Evolutionary conservation across 2,888 invertebrate species (phyloP).

Genomic region (Tryphoninae sp.): DNA sequence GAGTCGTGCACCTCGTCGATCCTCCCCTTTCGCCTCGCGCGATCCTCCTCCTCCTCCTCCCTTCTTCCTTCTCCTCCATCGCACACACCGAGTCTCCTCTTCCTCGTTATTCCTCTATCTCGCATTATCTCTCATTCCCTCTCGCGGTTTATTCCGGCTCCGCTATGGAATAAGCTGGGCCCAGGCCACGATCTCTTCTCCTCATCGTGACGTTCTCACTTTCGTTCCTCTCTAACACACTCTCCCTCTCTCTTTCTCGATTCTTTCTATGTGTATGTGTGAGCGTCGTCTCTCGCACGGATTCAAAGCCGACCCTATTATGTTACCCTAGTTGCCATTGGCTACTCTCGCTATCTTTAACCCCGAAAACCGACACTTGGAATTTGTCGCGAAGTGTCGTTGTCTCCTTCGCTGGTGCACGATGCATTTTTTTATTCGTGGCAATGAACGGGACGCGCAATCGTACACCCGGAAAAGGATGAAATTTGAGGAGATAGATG

Average conservation of each 20-base stretch:
- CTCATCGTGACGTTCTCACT: constrained; percentile 27
- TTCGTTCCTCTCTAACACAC: constrained; percentile 34
- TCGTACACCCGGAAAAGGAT: constrained; percentile 60
- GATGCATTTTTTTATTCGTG: constrained; percentile 9
- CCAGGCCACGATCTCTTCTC: constrained; percentile 12
- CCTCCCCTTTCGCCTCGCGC: constrained; percentile 33
- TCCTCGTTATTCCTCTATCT: constrained; percentile 66
- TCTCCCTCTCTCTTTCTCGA: not conserved
- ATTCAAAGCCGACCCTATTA: constrained; percentile 69
- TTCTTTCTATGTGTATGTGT: not conserved
- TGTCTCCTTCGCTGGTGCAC: constrained; percentile 1
- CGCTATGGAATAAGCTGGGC: constrained; percentile 5
- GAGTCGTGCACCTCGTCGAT: constrained; percentile 64
- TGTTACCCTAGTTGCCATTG: constrained; percentile 72
- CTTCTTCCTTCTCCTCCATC: constrained; percentile 18
- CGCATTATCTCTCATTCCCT: constrained; percentile 67
- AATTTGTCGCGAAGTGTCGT: constrained; percentile 57
- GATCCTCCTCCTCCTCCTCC: not conserved
- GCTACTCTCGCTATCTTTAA: constrained; percentile 73
- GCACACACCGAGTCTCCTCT: constrained; percentile 49
- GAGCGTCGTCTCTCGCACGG: constrained; percentile 11
- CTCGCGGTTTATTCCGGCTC: constrained; percentile 50
- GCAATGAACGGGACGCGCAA: constrained; percentile 25
- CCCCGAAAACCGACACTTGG: constrained; percentile 72
- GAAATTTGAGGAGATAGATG: constrained; percentile 46